phyloP scores from a whole-genome alignment of 2,797 vertebrate species.

The Iguana delicatissima region DNA sequence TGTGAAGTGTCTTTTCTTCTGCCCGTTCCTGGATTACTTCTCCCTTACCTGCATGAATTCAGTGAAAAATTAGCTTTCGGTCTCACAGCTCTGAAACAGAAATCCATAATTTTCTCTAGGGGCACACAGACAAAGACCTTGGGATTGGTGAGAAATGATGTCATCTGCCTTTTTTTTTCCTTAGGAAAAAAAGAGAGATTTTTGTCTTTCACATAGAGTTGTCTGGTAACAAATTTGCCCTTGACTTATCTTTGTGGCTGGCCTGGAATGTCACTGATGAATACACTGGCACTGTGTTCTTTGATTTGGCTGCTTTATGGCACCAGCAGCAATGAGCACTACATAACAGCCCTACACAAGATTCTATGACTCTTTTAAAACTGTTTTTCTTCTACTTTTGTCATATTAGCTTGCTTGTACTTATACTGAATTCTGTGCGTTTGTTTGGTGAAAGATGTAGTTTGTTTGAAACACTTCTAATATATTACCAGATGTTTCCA shows the following conservation, averaged over 20 bases:
- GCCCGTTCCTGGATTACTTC: background rate
- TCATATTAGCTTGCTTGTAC: background rate
- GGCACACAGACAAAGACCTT: background rate
- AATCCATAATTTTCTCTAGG: constrained; percentile 9
- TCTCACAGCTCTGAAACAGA: constrained; percentile 17
- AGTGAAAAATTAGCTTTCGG: constrained; percentile 18
- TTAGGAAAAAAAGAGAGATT: background rate
- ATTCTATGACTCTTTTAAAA: background rate
- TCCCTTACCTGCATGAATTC: constrained; percentile 1
- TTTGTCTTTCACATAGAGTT: background rate
- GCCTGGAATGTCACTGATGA: background rate
- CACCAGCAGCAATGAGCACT: background rate
- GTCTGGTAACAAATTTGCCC: constrained; percentile 4
- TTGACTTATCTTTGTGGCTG: constrained; percentile 20
- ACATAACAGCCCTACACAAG: background rate
- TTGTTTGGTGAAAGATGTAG: background rate
- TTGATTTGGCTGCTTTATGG: background rate
- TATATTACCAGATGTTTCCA: background rate
- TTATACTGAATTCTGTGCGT: background rate
- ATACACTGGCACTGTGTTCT: background rate
- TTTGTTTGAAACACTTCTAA: background rate
- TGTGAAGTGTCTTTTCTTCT: background rate
- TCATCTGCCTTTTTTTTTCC: background rate
- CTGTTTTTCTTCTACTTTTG: background rate
- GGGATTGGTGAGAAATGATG: background rate